These are phyloP conservation scores for Drosophila diplacantha DNA, from an alignment of 2,888 invertebrate genomes.

Conservation along the genomic window DNA sequence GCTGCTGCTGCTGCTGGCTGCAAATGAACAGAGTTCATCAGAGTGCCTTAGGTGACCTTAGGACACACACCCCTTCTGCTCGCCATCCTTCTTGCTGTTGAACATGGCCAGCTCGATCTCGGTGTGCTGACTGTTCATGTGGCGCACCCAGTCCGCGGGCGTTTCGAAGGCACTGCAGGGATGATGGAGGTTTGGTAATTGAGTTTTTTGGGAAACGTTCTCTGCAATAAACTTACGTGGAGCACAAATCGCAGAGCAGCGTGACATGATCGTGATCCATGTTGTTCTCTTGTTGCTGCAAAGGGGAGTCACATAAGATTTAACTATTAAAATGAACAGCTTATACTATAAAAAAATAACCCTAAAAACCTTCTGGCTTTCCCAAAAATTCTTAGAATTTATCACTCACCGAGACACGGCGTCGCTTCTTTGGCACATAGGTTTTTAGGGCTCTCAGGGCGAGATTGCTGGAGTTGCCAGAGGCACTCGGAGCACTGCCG, in stretches of 20 bases:
- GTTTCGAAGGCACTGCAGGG: slow-evolving; percentile 81
- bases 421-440: slow-evolving; percentile 78
- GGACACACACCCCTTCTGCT: slow-evolving; percentile 81
- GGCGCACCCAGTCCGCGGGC: slow-evolving; percentile 92
- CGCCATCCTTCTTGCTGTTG: slow-evolving; percentile 75
- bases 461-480: slow-evolving; percentile 36
- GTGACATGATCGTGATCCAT: slow-evolving; percentile 85
- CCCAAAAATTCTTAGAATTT: neutral
- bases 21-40: slow-evolving; percentile 63
- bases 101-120: slow-evolving; percentile 86
- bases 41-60: slow-evolving; percentile 75
- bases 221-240: slow-evolving; percentile 79
- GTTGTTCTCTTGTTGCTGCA: slow-evolving; percentile 80
- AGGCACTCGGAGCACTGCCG: slow-evolving; percentile 38
- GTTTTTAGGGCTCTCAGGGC: slow-evolving; percentile 62
- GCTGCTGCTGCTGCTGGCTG: slow-evolving; percentile 47
- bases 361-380: neutral
- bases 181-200: no score
- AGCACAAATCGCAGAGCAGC: slow-evolving; percentile 86
- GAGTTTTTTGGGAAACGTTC: neutral
- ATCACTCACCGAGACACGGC: slow-evolving; percentile 79
- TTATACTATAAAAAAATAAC: no score
- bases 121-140: slow-evolving; percentile 90
- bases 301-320: slow-evolving; percentile 19
- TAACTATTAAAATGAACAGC: no score